Conservation (phyloP, 2,113 vertebrate genomes). For the Acinonyx jubatus region DNA sequence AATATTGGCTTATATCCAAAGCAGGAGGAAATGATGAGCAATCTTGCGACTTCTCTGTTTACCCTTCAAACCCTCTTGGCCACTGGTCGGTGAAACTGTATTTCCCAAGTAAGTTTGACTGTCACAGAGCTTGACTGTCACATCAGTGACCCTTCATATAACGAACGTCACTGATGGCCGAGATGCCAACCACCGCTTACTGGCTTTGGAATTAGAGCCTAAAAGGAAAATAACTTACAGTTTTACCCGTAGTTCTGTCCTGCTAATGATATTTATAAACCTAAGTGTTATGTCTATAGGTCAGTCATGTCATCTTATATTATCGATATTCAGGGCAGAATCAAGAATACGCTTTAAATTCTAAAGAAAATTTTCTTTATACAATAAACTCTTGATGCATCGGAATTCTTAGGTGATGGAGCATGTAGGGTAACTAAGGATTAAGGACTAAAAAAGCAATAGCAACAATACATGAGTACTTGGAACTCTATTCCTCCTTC, state of each 20-base stretch:
- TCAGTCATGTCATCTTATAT: neutral
- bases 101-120: neutral
- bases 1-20: neutral
- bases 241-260: neutral
- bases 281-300: neutral
- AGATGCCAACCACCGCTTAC: neutral
- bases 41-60: neutral
- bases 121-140: neutral
- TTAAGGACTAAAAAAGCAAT: neutral
- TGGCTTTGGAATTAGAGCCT: neutral
- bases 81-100: neutral
- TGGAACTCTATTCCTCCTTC: neutral
- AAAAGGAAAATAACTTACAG: neutral
- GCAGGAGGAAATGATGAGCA: neutral
- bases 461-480: neutral
- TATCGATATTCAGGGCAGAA: neutral
- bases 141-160: neutral
- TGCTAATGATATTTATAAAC: neutral
- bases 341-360: slow-evolving; percentile 2
- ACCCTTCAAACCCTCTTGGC: neutral
- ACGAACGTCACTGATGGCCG: too few relatives aligned
- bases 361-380: neutral
- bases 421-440: neutral
- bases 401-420: neutral
- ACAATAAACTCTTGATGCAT: neutral